phyloP scores from a whole-genome alignment of 1,140 invertebrate species.

The Drosophila kohkoa region DNA sequence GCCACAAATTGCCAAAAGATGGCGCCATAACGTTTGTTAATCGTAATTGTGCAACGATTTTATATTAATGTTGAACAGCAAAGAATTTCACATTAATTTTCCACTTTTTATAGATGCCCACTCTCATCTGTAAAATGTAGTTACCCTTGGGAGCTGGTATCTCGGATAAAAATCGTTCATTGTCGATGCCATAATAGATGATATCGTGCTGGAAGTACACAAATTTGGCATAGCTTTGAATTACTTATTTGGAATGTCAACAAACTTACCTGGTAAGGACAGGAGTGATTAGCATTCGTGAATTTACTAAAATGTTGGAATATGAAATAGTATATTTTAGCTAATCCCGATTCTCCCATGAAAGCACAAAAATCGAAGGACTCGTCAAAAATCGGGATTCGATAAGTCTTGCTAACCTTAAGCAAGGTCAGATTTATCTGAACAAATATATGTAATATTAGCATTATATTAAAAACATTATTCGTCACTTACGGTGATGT shows the following conservation, averaged over 20 bases:
- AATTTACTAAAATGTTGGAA: neutral
- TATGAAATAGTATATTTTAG: neutral
- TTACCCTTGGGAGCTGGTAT: conserved; percentile 51
- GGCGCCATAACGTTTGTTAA: neutral
- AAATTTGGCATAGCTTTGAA: neutral
- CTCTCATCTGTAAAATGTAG: conserved; percentile 40
- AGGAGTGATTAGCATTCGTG: conserved; percentile 26
- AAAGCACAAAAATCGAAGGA: conserved; percentile 49
- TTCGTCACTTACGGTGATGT: conserved; percentile 47
- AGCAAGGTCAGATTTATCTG: conserved; percentile 22
- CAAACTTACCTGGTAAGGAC: conserved; percentile 21
- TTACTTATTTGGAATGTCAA: neutral
- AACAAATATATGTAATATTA: neutral
- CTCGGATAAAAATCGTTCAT: neutral
- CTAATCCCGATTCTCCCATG: neutral
- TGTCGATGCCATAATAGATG: conserved; percentile 21
- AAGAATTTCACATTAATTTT: conserved; percentile 27
- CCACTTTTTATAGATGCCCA: conserved; percentile 37
- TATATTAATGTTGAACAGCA: neutral
- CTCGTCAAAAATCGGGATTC: conserved; percentile 51
- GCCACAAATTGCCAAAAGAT: neutral
- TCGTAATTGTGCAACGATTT: too few relatives aligned
- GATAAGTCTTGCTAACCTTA: conserved; percentile 26
- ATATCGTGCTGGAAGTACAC: conserved; percentile 35
- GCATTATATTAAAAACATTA: neutral